A percentile compares a stretch with the other conserved stretches of the same genome.
phyloP scores from a whole-genome alignment of 2,888 invertebrate genomes.

The Lasioglossum marginatum region DNA sequence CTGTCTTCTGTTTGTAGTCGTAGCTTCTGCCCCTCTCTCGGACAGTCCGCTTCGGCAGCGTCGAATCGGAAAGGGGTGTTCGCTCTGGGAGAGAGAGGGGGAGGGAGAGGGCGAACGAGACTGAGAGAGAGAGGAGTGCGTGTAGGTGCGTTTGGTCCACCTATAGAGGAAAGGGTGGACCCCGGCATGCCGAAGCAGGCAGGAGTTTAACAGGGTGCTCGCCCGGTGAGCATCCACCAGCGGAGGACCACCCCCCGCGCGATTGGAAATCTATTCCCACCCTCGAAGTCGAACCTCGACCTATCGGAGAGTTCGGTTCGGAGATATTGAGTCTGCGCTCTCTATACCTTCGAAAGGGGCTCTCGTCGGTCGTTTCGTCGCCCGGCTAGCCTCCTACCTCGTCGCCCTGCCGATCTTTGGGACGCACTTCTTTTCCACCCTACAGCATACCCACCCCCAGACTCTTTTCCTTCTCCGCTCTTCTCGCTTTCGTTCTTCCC shows the following conservation, averaged over 20 bases:
- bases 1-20: constrained; percentile 72
- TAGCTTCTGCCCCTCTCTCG: constrained; percentile 58
- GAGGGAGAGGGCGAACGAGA: neutral
- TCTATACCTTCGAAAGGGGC: constrained; percentile 58
- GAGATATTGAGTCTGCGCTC: constrained; percentile 84
- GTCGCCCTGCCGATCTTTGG: constrained; percentile 48
- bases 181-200: constrained; percentile 64
- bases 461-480: neutral
- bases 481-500: neutral
- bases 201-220: constrained; percentile 65
- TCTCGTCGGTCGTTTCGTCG: constrained; percentile 58
- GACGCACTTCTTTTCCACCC: constrained; percentile 60
- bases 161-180: constrained; percentile 79
- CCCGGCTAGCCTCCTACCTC: constrained; percentile 41
- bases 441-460: constrained; percentile 40
- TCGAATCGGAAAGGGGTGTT: constrained; percentile 72
- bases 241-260: constrained; percentile 79
- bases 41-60: constrained; percentile 60
- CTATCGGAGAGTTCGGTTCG: constrained; percentile 84
- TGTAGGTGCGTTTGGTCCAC: constrained; percentile 85
- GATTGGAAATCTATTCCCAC: constrained; percentile 85
- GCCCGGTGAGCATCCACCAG: constrained; percentile 63
- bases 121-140: constrained; percentile 76
- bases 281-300: constrained; percentile 84
- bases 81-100: constrained; percentile 37